Evolutionary conservation across 2,797 vertebrate genomes (phyloP).

Genomic region (Cottoperca gobio): DNA sequence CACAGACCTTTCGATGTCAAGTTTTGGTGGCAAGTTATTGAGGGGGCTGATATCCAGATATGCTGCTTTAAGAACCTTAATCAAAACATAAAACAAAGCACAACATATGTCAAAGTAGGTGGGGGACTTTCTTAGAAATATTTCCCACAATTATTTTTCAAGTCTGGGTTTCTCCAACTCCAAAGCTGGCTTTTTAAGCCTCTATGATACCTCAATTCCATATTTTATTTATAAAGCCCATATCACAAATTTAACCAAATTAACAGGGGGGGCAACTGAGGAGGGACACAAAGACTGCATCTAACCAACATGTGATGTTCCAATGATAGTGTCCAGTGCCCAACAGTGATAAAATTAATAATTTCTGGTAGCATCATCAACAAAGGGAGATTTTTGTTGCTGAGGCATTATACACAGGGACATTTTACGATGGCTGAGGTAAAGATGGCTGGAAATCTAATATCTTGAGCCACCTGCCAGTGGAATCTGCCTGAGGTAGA

Average conservation of each 20-base stretch:
- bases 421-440: slow-evolving; percentile 33
- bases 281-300: background rate
- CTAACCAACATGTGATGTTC: background rate
- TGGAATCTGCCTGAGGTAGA: slow-evolving; percentile 63
- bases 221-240: no score
- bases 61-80: background rate
- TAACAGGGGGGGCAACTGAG: no score
- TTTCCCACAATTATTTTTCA: background rate
- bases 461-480: slow-evolving; percentile 51
- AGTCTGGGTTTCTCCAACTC: background rate
- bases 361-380: slow-evolving; percentile 12
- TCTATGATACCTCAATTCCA: background rate
- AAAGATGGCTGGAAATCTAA: slow-evolving; percentile 53
- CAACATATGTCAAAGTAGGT: background rate
- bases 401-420: slow-evolving; percentile 5
- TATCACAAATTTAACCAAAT: no score
- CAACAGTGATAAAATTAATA: background rate
- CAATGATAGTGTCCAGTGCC: background rate
- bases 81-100: no score
- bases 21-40: background rate
- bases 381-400: slow-evolving; percentile 12
- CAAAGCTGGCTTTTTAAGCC: background rate
- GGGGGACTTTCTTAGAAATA: background rate
- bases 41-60: background rate
- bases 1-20: background rate